phyloP scores from a whole-genome alignment of 2,797 vertebrate species.

The Microcaecilia unicolor region DNA sequence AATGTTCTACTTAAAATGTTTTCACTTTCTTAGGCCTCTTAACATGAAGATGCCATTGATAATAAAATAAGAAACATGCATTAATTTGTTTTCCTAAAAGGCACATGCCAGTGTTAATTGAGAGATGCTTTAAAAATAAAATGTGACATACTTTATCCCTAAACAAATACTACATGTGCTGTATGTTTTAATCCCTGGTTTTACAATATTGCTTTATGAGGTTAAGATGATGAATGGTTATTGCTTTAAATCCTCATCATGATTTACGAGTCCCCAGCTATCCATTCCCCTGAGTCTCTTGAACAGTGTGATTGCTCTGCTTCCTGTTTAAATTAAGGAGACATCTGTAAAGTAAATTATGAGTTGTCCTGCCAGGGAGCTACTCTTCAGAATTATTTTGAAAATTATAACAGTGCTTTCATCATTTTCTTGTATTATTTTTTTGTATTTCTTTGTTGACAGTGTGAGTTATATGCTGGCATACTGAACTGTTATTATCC shows the following conservation, averaged over 20 bases:
- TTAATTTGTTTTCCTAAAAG: slow-evolving; percentile 3
- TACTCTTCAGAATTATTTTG: slow-evolving; percentile 30
- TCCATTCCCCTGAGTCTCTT: slow-evolving; percentile 42
- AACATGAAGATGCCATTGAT: neutral
- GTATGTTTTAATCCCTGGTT: slow-evolving; percentile 57
- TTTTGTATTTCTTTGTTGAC: slow-evolving; percentile 7
- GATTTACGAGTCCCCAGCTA: slow-evolving; percentile 62
- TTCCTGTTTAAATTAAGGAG: slow-evolving; percentile 48
- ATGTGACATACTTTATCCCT: slow-evolving; percentile 45
- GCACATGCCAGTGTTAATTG: slow-evolving; percentile 11
- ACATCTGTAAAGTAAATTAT: slow-evolving; percentile 54
- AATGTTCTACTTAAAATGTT: no score
- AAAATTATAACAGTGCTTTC: slow-evolving; percentile 14
- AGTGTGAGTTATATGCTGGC: no score
- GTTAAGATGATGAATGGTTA: slow-evolving; percentile 78
- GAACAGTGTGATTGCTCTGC: slow-evolving; percentile 37
- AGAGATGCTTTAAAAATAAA: slow-evolving; percentile 37
- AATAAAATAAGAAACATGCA: slow-evolving; percentile 11
- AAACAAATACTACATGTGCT: slow-evolving; percentile 48
- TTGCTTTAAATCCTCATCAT: slow-evolving; percentile 69
- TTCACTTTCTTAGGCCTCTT: no score
- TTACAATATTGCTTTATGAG: slow-evolving; percentile 55
- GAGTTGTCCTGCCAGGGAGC: slow-evolving; percentile 36
- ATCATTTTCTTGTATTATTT: neutral
- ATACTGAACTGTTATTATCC: neutral